Evolutionary conservation across 2,888 invertebrate genomes (phyloP).

Genomic region (Eledone cirrhosa): DNA sequence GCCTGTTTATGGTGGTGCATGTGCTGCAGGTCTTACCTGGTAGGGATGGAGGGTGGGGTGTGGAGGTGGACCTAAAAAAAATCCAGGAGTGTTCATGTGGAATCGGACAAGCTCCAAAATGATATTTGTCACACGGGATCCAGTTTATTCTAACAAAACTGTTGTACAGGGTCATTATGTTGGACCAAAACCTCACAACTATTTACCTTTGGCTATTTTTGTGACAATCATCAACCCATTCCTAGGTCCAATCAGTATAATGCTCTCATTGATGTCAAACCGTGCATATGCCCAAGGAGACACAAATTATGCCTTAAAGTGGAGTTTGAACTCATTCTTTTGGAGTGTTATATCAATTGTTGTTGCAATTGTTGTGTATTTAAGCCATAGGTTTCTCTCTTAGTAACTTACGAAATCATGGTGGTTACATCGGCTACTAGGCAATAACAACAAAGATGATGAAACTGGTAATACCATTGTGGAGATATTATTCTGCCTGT

Average conservation of each 20-base stretch:
- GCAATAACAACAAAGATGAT: not conserved
- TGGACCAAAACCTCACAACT: constrained; percentile 51
- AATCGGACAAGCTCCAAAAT: constrained; percentile 45
- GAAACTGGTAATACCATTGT: not conserved
- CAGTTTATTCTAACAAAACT: constrained; percentile 51
- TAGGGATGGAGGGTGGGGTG: no score
- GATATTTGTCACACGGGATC: constrained; percentile 56
- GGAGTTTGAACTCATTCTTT: constrained; percentile 55
- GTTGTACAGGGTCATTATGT: constrained; percentile 53
- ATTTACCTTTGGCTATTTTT: constrained; percentile 49
- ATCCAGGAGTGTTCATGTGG: no score
- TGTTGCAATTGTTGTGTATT: constrained; percentile 45
- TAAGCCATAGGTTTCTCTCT: constrained; percentile 55
- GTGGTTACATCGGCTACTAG: constrained; percentile 36
- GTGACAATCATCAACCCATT: constrained; percentile 53
- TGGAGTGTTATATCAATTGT: constrained; percentile 52
- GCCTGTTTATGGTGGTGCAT: no score
- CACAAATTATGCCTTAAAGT: constrained; percentile 52
- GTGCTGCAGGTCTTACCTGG: no score
- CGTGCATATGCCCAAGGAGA: constrained; percentile 52
- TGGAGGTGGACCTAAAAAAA: no score
- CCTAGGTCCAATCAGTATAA: constrained; percentile 51
- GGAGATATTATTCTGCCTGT: no score
- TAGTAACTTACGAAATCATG: constrained; percentile 42
- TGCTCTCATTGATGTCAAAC: constrained; percentile 57